A percentile compares a stretch with the other conserved stretches of the same genome.
phyloP scores from a whole-genome alignment of 2,888 invertebrate genomes.

The Pilophorus perplexus region DNA sequence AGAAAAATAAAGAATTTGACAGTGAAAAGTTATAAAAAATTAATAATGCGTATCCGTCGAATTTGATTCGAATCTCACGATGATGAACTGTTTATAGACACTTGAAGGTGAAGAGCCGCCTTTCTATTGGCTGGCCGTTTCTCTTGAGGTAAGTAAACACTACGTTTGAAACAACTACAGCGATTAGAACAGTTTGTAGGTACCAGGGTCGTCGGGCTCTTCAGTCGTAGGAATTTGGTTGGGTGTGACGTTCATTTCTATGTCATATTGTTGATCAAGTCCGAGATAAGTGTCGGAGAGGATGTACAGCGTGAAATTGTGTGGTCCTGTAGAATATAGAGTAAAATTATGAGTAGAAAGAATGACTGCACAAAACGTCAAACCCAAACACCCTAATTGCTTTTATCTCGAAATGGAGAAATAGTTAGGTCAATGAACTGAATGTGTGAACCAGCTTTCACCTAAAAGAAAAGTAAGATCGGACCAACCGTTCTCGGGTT shows the following conservation, averaged over 20 bases:
- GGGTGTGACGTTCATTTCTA: constrained; percentile 54
- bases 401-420: background rate
- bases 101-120: too few relatives aligned
- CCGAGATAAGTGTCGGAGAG: constrained; percentile 93
- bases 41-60: too few relatives aligned
- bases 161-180: too few relatives aligned
- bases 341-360: background rate
- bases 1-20: too few relatives aligned
- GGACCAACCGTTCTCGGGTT: too few relatives aligned
- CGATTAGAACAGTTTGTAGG: constrained; percentile 27
- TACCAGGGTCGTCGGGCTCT: background rate
- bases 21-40: too few relatives aligned
- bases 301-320: constrained; percentile 75
- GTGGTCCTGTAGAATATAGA: constrained; percentile 59
- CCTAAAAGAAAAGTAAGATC: too few relatives aligned
- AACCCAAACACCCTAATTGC: background rate
- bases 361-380: background rate
- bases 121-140: too few relatives aligned
- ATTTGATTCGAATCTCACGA: too few relatives aligned
- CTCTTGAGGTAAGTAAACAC: too few relatives aligned
- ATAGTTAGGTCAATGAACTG: background rate
- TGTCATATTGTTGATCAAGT: constrained; percentile 81
- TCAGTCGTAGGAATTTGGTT: background rate
- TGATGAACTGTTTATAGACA: too few relatives aligned
- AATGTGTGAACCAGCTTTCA: too few relatives aligned